A percentile compares a stretch with the other conserved stretches of the same genome.
Conservation (phyloP, 2,113 vertebrate species). For the Aspiorhynchus laticeps region DNA sequence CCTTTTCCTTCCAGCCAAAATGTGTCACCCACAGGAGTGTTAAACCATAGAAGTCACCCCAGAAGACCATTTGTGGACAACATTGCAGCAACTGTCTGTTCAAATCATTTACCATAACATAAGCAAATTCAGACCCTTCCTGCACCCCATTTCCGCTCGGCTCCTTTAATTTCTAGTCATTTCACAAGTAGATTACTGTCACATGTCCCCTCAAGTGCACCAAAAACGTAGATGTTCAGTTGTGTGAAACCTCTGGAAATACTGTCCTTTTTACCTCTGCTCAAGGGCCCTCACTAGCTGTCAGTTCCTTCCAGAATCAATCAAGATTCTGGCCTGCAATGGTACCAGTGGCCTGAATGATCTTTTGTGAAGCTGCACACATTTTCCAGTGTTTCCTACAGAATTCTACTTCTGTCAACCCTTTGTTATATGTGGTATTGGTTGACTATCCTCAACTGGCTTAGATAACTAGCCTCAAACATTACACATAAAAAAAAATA, state of each 20-base stretch:
- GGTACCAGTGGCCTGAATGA: not conserved
- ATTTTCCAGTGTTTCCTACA: not conserved
- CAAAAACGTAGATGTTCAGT: slow-evolving; percentile 6
- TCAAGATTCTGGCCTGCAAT: not conserved
- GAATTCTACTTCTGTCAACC: too few relatives aligned
- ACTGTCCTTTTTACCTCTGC: slow-evolving; percentile 14
- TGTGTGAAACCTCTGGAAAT: not conserved
- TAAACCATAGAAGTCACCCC: not conserved
- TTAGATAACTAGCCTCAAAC: not conserved
- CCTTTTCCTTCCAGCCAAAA: not conserved
- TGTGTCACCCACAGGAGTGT: not conserved
- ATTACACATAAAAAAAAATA: not conserved
- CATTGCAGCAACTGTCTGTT: not conserved
- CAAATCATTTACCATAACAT: not conserved
- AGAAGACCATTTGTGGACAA: not conserved
- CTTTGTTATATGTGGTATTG: not conserved
- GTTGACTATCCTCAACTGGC: not conserved
- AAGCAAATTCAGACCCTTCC: not conserved
- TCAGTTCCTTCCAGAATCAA: not conserved
- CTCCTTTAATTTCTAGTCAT: not conserved
- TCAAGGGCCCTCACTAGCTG: slow-evolving; percentile 1
- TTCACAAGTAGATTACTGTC: not conserved
- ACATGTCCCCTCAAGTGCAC: slow-evolving; percentile 3
- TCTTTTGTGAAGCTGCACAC: not conserved
- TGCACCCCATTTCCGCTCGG: not conserved